These are phyloP conservation scores for Latrodectus elegans DNA, from an alignment of 2,888 invertebrate genomes.

Conservation along the genomic window DNA sequence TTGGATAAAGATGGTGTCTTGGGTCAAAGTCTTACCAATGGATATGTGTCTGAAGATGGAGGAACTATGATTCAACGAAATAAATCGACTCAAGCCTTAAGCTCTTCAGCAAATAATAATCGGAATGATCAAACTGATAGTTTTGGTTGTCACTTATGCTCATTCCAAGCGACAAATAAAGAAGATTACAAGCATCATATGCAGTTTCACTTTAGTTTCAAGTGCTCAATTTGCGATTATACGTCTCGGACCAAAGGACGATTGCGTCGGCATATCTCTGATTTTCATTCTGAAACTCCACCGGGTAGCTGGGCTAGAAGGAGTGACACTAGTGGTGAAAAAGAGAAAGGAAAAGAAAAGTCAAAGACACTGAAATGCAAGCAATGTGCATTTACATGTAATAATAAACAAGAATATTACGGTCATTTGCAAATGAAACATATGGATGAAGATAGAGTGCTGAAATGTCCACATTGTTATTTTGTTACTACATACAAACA, in stretches of 20 bases:
- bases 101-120: background rate
- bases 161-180: constrained; percentile 76
- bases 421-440: constrained; percentile 86
- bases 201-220: constrained; percentile 78
- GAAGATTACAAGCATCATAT: constrained; percentile 78
- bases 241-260: constrained; percentile 78
- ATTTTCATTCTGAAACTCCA: constrained; percentile 73
- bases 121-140: background rate
- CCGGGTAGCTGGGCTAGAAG: constrained; percentile 74
- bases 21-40: background rate
- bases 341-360: background rate
- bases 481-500: constrained; percentile 99
- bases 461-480: constrained; percentile 92
- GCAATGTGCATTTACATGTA: constrained; percentile 88
- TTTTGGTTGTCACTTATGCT: constrained; percentile 78
- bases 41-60: background rate
- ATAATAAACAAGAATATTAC: constrained; percentile 95
- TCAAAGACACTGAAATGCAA: constrained; percentile 86
- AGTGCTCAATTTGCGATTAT: constrained; percentile 78
- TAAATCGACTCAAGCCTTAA: too few species aligned
- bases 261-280: constrained; percentile 76
- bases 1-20: constrained; percentile 40
- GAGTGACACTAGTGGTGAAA: background rate
- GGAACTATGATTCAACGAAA: too few species aligned
- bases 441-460: constrained; percentile 92